These are phyloP conservation scores for Hylyphantes graminicola DNA, from an alignment of 1,140 invertebrate species.

Conservation along the genomic window DNA sequence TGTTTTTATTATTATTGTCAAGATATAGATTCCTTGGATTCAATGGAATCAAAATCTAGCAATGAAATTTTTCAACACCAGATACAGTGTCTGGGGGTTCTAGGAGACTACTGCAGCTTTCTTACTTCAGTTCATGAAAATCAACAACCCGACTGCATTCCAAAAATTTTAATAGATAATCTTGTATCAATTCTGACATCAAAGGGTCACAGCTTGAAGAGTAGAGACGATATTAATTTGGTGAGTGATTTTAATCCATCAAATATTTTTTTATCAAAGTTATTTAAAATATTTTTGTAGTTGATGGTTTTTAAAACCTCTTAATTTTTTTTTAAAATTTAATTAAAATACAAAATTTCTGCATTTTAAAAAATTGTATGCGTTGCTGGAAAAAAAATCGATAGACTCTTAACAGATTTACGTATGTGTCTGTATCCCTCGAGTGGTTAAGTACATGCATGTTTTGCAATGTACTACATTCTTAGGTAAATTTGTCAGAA, in stretches of 20 bases:
- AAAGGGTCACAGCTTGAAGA: constrained; percentile 15
- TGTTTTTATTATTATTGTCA: no score
- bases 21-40: background rate
- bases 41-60: background rate
- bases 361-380: no score
- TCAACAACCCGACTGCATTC: background rate
- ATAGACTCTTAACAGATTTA: no score
- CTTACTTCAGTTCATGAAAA: background rate
- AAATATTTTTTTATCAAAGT: background rate
- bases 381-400: no score
- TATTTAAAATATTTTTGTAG: no score
- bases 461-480: no score
- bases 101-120: constrained; percentile 30
- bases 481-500: no score
- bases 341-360: no score
- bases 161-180: constrained; percentile 9
- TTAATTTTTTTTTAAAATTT: no score
- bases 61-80: constrained; percentile 17
- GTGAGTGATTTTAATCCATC: constrained; percentile 3
- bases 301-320: no score
- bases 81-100: constrained; percentile 31
- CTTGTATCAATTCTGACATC: background rate
- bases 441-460: no score
- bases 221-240: constrained; percentile 21
- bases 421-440: no score